Percentiles rank a stretch among this genome's conserved stretches.
phyloP scores from a whole-genome alignment of 2,888 invertebrate genomes.

The Empis livida region DNA sequence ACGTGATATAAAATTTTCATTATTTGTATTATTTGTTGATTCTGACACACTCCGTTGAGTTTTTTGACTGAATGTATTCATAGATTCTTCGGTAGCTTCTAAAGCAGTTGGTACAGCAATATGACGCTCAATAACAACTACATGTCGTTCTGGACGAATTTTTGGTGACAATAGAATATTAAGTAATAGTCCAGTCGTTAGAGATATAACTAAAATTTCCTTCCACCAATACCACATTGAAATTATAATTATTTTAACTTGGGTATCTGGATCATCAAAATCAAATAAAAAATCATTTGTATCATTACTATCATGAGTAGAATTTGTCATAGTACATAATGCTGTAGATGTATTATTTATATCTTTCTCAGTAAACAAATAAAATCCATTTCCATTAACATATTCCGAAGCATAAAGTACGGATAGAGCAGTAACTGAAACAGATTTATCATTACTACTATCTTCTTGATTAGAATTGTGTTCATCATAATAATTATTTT shows the following conservation, averaged over 20 bases:
- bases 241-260: constrained; percentile 55
- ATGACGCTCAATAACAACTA: constrained; percentile 34
- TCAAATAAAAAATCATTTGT: constrained; percentile 23
- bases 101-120: constrained; percentile 32
- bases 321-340: constrained; percentile 4
- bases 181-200: constrained; percentile 56
- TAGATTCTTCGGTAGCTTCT: constrained; percentile 31
- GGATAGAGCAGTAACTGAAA: constrained; percentile 51
- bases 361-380: constrained; percentile 46
- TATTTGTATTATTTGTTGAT: constrained; percentile 9
- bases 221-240: constrained; percentile 77
- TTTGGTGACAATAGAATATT: constrained; percentile 50
- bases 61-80: constrained; percentile 16
- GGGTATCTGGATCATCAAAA: constrained; percentile 42
- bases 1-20: constrained; percentile 40
- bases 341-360: constrained; percentile 17
- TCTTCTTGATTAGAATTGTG: constrained; percentile 20
- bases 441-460: constrained; percentile 33
- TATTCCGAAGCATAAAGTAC: constrained; percentile 60
- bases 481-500: neutral
- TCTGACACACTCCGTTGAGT: constrained; percentile 14
- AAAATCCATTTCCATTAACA: constrained; percentile 68
- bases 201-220: constrained; percentile 62
- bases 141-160: constrained; percentile 25
- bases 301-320: constrained; percentile 5